Evolutionary conservation across 2,888 invertebrate genomes (phyloP).

Genomic region (Aricia artaxerxes): DNA sequence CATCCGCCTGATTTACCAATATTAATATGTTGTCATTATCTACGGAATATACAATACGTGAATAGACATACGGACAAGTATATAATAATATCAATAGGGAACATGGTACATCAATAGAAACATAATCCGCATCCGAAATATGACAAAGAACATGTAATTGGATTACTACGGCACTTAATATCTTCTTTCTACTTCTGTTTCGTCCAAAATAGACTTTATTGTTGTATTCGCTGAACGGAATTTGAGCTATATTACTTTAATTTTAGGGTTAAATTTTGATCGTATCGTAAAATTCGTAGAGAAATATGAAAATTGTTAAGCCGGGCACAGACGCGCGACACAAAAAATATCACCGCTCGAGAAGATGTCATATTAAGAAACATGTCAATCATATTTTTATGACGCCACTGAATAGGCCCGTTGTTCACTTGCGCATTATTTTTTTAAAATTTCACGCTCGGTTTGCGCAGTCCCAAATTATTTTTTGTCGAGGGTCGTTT

Average conservation of each 20-base stretch:
- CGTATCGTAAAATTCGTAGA: conserved; percentile 35
- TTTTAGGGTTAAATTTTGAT: conserved; percentile 33
- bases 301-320: conserved; percentile 41
- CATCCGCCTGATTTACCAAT: conserved; percentile 18
- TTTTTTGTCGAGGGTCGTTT: conserved; percentile 45
- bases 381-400: conserved; percentile 81
- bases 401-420: conserved; percentile 67
- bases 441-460: conserved; percentile 74
- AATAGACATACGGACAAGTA: conserved; percentile 65
- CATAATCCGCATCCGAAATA: conserved; percentile 77
- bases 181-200: conserved; percentile 63
- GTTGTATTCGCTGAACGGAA: background rate
- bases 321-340: conserved; percentile 64
- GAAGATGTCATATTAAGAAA: conserved; percentile 80
- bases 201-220: conserved; percentile 30
- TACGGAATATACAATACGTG: conserved; percentile 61
- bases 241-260: rapidly evolving
- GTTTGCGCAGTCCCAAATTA: conserved; percentile 62
- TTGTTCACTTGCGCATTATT: conserved; percentile 76
- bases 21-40: conserved; percentile 29
- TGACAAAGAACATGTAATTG: conserved; percentile 77
- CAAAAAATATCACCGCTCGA: conserved; percentile 78
- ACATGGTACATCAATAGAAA: conserved; percentile 72
- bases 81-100: conserved; percentile 63
- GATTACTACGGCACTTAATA: conserved; percentile 76